These are phyloP conservation scores for Gerris buenoi DNA, from an alignment of 1,140 invertebrate genomes.

Conservation along the genomic window DNA sequence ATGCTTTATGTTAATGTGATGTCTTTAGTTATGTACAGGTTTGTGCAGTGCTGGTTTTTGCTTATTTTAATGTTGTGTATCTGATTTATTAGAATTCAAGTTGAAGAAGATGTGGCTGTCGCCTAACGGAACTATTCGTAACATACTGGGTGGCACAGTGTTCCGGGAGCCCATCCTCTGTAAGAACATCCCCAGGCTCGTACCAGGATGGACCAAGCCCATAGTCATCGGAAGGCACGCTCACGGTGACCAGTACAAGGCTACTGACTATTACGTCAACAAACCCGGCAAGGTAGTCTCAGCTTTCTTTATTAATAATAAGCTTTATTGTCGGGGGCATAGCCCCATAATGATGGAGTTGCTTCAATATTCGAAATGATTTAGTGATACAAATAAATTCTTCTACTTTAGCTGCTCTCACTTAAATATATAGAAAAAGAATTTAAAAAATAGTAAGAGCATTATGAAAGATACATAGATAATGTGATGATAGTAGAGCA, in stretches of 20 bases:
- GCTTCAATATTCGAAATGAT: no score
- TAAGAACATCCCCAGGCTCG: constrained; percentile 69
- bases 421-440: no score
- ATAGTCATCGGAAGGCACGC: constrained; percentile 77
- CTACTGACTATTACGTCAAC: constrained; percentile 60
- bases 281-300: constrained; percentile 45
- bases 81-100: constrained; percentile 56
- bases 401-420: no score
- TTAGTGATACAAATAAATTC: no score
- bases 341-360: no score
- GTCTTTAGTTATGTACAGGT: no score
- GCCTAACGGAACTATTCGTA: constrained; percentile 81
- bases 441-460: no score
- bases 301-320: background rate
- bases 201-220: constrained; percentile 71
- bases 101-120: constrained; percentile 86
- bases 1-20: no score
- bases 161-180: constrained; percentile 83
- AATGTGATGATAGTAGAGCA: no score
- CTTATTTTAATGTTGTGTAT: no score
- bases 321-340: background rate
- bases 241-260: constrained; percentile 82
- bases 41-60: no score
- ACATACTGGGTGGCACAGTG: constrained; percentile 79
- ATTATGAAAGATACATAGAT: no score